Evolutionary conservation across 2,888 invertebrate genomes (phyloP).

Genomic region (Dichetophora obliterata): DNA sequence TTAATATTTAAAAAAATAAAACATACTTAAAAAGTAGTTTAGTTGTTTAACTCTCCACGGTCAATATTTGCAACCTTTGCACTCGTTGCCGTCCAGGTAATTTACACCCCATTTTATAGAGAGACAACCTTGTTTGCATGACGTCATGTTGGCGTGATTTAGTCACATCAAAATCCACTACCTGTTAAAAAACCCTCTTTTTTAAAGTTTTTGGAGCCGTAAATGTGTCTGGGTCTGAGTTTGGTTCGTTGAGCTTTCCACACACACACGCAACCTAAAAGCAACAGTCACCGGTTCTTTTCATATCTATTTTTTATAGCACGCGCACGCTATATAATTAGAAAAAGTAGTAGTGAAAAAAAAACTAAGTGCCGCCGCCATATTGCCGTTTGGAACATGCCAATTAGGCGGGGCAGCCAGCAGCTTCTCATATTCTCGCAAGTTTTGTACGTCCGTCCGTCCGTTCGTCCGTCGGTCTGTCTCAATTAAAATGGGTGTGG

Average conservation of each 20-base stretch:
- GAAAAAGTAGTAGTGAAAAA: neutral
- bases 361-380: neutral
- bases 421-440: neutral
- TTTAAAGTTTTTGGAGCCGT: neutral
- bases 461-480: neutral
- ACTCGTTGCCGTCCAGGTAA: too few species aligned
- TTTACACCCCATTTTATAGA: too few species aligned
- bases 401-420: neutral
- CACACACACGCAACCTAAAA: neutral
- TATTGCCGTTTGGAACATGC: neutral
- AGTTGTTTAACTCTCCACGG: too few species aligned
- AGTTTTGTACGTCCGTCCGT: neutral
- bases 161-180: neutral
- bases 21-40: too few species aligned
- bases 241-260: neutral
- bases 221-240: neutral
- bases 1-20: neutral
- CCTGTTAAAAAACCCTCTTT: neutral
- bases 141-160: constrained; percentile 28
- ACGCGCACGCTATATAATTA: constrained; percentile 6
- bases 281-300: constrained; percentile 17
- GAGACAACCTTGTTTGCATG: neutral
- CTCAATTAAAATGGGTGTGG: constrained; percentile 26
- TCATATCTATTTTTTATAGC: neutral
- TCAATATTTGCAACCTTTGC: too few species aligned